Evolutionary conservation across 2,888 invertebrate genomes (phyloP), one percentile per base, ranked within the genome.

Genomic region (Sylvicola fuscatus): DNA sequence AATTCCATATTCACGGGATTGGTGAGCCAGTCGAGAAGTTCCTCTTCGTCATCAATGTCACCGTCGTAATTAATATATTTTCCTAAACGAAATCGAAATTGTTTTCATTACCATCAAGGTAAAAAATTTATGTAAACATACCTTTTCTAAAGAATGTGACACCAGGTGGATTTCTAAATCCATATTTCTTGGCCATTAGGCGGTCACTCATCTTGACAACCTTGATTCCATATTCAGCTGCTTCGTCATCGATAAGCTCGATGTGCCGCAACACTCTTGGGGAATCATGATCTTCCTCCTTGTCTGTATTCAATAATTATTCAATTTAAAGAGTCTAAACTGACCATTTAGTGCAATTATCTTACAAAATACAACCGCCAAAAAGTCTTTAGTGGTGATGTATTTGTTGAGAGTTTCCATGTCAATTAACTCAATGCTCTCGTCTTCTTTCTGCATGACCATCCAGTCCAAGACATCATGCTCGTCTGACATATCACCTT

Each of bases 1-100:
- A 89, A 65, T 57, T 90, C 89, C 89, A 90, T 89, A 47, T 89
- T 90, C 47, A 83, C 82, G 0, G 89, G 89, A 54, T 87, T 81
- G 0, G 89, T 90, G 11, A 90, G 59, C 89, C 89, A 90, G 52
- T 90, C 90, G 21, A 90, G 64, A 2, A 58, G 42, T 58, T 86
- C 84, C 53, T 87, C 87, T 48, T 84, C 84, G 46, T 87, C 87
- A 46, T 87, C 86, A 41, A 90, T 80, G 47, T 90, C 89, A 11
- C 89, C 89, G 47, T 89, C 89, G 49, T 89, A 90, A 51, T 87
- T 87, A 12, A 89, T 83, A 41, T 75, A 71, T 61, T 89, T 87
- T 46, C 66, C 64, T 14, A 33, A 28, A 34, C 17, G 35, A 11
- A 11, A 14, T 14, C 15, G 6, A 32, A 32, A 30, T 14, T 8